phyloP scores from a whole-genome alignment of 2,797 vertebrate genomes.

The Macropus fuliginosus region DNA sequence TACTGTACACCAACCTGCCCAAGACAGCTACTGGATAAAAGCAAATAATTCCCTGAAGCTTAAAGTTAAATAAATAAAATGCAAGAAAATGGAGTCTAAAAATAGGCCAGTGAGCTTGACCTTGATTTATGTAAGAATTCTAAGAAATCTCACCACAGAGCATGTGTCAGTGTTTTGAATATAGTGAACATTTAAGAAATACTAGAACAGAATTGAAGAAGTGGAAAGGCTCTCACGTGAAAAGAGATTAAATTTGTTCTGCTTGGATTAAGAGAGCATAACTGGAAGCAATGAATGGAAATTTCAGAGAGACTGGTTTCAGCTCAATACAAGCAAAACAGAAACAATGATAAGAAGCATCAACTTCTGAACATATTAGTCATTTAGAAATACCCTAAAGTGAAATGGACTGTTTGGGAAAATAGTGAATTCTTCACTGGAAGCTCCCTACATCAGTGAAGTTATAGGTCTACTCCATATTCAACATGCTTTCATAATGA shows the following conservation, averaged over 20 bases:
- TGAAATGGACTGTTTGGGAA: neutral
- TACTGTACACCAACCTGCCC: neutral
- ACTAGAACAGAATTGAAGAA: neutral
- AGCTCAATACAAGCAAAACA: neutral
- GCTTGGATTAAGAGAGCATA: neutral
- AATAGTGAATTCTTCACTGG: neutral
- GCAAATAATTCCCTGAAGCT: neutral
- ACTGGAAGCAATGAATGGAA: neutral
- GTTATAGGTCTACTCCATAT: neutral
- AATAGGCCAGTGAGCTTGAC: neutral
- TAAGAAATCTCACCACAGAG: neutral
- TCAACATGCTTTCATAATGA: neutral
- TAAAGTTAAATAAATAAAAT: neutral
- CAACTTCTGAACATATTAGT: neutral
- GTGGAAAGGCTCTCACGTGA: neutral
- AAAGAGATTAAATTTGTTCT: neutral
- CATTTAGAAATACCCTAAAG: neutral
- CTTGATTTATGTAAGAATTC: neutral
- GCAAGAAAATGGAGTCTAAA: neutral
- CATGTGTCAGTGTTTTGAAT: neutral
- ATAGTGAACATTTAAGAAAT: neutral
- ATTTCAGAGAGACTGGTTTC: neutral
- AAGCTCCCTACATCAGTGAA: neutral
- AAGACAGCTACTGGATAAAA: neutral
- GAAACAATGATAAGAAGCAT: neutral